Evolutionary conservation across 2,888 invertebrate genomes (phyloP), one percentile per base, ranked within the genome.

Genomic region (Thecophora atra): DNA sequence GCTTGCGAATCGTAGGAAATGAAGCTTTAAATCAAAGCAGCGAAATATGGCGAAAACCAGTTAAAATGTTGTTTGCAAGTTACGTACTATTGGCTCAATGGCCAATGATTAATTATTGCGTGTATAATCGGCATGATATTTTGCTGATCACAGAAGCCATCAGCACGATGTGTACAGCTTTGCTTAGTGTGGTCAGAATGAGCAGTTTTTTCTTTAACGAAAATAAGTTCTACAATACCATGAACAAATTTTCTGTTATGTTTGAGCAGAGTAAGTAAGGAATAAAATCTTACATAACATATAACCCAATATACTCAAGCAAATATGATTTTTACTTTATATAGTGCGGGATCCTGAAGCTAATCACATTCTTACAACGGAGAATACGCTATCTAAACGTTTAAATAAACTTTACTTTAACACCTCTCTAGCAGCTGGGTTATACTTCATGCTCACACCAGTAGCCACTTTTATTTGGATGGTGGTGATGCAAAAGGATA

Each of bases 371-470:
- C 76, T 85, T 42, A 73, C 65, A 6, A 42, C 42, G 5, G 80
- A 80, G 24, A 85, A 84, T 64, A 77, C 73, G 8, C 63, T 75
- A 51, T 81, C 82, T 15, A 74, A 77, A 6, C 60, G 74, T 0
- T 76, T 83, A 47, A 81, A 81, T 3, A 77, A 76, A 54, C 71
- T 79, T 0, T 85, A 85, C 70, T 80, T 76, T 44, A 65, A 78
- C 4, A 83, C 83, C 24, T 78, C 79, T 17, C 72, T 73, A 42
- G 78, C 77, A 6, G 85, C 85, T 0, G 83, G 79, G 0, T n/a
- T 79, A 4, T 85, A 85, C 44, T 85, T 85, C 51, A 81, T 83
- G 81, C 65, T 81, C 51, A 76, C 73, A 26, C 85, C 85, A 1
- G 73, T 84, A 51, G n/a, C 81, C 3, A 81, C 79, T 66, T 79